Conservation (phyloP, 2,797 vertebrate genomes). For the Orientallactaga sibirica region DNA sequence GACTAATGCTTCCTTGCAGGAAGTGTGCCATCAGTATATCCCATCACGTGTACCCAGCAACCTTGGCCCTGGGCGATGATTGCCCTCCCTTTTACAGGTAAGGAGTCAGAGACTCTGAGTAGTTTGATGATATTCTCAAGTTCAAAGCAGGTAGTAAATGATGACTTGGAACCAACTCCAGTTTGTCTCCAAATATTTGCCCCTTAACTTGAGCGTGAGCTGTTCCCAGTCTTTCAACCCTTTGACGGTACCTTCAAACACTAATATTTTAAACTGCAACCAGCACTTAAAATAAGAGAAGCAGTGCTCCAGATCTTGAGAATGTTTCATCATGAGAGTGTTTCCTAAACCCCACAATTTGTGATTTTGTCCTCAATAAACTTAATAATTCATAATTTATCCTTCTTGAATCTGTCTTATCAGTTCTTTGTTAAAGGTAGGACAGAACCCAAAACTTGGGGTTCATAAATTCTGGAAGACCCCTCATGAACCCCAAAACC, state of each 20-base stretch:
- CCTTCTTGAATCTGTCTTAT: no score
- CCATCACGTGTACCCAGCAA: not conserved
- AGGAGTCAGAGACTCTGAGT: not conserved
- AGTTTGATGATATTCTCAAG: not conserved
- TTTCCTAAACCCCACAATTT: no score
- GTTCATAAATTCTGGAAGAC: no score
- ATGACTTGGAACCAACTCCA: not conserved
- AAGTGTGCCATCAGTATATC: no score
- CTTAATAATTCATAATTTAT: no score
- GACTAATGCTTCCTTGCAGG: not conserved
- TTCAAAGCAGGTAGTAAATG: slow-evolving; percentile 4
- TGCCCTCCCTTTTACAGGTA: not conserved
- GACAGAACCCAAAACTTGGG: no score
- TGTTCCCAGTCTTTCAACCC: not conserved
- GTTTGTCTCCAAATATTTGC: not conserved
- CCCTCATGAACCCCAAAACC: no score
- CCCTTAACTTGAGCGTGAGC: not conserved
- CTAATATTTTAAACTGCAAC: slow-evolving; percentile 1
- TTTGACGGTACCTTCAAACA: not conserved
- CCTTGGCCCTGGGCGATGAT: not conserved
- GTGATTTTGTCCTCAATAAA: no score
- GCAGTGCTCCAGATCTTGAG: not conserved
- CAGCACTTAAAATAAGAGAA: not conserved
- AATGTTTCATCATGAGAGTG: no score
- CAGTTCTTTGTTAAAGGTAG: no score